These are phyloP conservation scores for Orchesellides sinensis DNA, from an alignment of 2,888 invertebrate genomes.

Conservation along the genomic window DNA sequence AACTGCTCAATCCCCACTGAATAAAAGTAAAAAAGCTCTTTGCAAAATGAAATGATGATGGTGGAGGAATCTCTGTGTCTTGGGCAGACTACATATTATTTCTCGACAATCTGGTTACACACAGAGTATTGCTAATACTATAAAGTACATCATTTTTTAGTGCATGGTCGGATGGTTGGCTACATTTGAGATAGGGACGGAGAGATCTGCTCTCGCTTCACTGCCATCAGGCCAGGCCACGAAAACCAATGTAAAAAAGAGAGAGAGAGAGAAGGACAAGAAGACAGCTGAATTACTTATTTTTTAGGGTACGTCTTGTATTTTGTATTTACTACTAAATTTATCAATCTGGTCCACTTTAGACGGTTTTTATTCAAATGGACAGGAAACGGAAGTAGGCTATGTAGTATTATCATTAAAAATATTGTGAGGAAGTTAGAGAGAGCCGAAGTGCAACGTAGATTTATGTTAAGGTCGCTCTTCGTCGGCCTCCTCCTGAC, in stretches of 20 bases:
- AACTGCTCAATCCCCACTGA: too few species aligned
- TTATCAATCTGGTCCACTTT: conserved; percentile 19
- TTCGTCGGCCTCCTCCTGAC: background rate
- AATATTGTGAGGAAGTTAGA: background rate
- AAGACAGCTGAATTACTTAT: conserved; percentile 18
- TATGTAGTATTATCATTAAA: too few species aligned
- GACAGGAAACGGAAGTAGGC: conserved; percentile 3
- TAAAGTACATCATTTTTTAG: background rate
- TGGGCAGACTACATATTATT: background rate
- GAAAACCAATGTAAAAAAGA: background rate
- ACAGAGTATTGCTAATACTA: background rate
- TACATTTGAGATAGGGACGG: background rate
- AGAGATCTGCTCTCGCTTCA: conserved; percentile 1
- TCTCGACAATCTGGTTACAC: background rate
- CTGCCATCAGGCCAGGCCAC: conserved; percentile 18
- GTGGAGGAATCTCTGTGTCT: background rate
- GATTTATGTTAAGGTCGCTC: background rate
- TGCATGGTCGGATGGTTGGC: background rate
- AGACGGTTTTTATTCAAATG: background rate
- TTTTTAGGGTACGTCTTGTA: background rate
- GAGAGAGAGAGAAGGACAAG: background rate
- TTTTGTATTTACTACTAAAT: too few species aligned
- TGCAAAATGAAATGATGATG: background rate
- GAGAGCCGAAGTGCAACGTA: background rate
- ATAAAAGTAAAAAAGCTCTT: too few species aligned